phyloP scores from a whole-genome alignment of 1,140 invertebrate species.

The Samia ricini region DNA sequence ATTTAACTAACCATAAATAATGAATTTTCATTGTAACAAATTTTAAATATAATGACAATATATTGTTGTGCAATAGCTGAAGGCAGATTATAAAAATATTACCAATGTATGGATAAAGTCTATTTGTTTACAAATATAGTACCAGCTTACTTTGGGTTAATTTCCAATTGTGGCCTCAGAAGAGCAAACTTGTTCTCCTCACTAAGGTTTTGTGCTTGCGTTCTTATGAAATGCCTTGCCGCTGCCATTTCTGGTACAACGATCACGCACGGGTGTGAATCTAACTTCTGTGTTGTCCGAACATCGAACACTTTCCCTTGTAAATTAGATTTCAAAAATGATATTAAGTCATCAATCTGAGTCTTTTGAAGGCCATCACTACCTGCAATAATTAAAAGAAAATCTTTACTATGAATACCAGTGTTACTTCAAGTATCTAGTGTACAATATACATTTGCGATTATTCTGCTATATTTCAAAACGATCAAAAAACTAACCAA shows the following conservation, averaged over 20 bases:
- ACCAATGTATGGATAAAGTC: neutral
- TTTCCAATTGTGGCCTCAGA: conserved; percentile 94
- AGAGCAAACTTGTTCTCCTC: conserved; percentile 92
- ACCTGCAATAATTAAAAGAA: conserved; percentile 62
- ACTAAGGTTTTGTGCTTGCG: conserved; percentile 89
- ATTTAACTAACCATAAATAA: too few species aligned
- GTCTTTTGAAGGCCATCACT: conserved; percentile 83
- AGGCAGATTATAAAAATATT: neutral
- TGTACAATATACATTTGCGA: neutral
- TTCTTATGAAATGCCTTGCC: conserved; percentile 95
- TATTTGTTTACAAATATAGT: neutral
- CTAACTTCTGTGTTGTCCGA: conserved; percentile 89
- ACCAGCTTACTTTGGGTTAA: conserved; percentile 89
- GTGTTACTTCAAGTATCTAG: neutral
- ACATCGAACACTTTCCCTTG: conserved; percentile 88
- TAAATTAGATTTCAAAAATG: conserved; percentile 88
- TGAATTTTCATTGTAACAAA: too few species aligned
- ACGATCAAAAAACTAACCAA: conserved; percentile 33
- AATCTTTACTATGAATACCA: neutral
- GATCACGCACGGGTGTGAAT: conserved; percentile 94
- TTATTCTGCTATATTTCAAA: neutral
- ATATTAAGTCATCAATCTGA: conserved; percentile 87
- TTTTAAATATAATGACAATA: too few species aligned
- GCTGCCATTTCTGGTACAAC: conserved; percentile 98
- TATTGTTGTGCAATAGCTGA: too few species aligned